A percentile compares a stretch with the other conserved stretches of the same genome.
phyloP scores from a whole-genome alignment of 2,113 vertebrate genomes.

The Leptodactylus fuscus region DNA sequence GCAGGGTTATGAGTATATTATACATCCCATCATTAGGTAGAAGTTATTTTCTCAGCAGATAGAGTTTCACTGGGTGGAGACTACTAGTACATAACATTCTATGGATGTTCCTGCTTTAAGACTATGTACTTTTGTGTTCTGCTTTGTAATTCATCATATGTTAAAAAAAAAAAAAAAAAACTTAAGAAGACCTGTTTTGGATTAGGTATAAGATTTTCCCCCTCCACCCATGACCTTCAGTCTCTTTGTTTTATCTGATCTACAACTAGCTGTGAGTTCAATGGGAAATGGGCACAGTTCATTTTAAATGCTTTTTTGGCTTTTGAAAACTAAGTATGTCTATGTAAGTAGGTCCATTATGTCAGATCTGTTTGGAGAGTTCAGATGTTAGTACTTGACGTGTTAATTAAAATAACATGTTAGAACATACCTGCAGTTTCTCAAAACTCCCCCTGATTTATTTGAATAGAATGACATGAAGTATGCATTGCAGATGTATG shows the following conservation, averaged over 20 bases:
- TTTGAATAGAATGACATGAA: slow-evolving; percentile 53
- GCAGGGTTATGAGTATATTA: too few species aligned
- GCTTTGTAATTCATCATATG: not conserved
- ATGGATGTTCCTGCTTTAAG: not conserved
- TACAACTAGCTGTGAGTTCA: slow-evolving; percentile 1
- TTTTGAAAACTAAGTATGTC: slow-evolving; percentile 17
- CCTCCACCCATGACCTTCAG: not conserved
- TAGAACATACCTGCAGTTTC: slow-evolving; percentile 56
- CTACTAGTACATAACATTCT: not conserved
- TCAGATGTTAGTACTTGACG: slow-evolving; percentile 43
- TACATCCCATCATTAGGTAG: not conserved
- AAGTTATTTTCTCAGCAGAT: not conserved
- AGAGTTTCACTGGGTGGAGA: not conserved
- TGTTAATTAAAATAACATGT: slow-evolving; percentile 58
- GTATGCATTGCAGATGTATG: slow-evolving; percentile 51
- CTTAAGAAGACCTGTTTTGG: slow-evolving; percentile 12
- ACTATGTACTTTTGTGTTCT: not conserved
- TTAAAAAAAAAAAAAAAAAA: too few species aligned
- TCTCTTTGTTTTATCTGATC: slow-evolving; percentile 26
- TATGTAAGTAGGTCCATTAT: slow-evolving; percentile 37
- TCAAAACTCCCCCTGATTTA: slow-evolving; percentile 37
- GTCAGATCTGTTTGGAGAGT: slow-evolving; percentile 21
- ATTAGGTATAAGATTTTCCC: not conserved
- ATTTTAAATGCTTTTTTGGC: slow-evolving; percentile 23
- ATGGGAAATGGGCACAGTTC: slow-evolving; percentile 17